Percentiles rank a stretch among this genome's conserved stretches.
phyloP scores from a whole-genome alignment of 2,113 vertebrate genomes.

The Bambusicola thoracicus region DNA sequence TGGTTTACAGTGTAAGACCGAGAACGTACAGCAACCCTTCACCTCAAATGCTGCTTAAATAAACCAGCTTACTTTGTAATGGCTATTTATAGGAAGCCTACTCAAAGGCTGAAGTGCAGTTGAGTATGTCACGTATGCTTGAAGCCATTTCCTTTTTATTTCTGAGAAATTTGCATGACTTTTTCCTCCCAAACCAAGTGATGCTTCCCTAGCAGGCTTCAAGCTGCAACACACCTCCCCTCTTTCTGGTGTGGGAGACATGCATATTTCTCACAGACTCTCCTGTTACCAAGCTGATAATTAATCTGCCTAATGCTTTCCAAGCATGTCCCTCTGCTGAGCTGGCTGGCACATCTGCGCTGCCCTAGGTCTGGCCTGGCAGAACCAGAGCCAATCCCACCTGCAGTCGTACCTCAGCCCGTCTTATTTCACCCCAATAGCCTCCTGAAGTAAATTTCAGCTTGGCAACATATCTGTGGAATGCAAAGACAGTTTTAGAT shows the following conservation, averaged over 20 bases:
- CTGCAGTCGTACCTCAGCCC: not conserved
- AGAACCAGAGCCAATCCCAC: not conserved
- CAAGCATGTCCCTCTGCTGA: not conserved
- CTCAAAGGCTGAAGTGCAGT: not conserved
- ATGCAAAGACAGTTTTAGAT: not conserved
- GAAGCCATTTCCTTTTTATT: not conserved
- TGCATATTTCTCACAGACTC: not conserved
- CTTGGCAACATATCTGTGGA: not conserved
- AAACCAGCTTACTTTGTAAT: not conserved
- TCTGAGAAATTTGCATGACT: not conserved
- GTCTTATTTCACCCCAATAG: not conserved
- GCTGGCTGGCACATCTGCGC: not conserved
- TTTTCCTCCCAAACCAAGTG: not conserved
- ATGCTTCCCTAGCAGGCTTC: not conserved
- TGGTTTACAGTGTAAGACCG: rapidly evolving
- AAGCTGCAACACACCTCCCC: rapidly evolving
- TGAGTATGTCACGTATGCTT: not conserved
- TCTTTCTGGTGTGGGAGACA: rapidly evolving
- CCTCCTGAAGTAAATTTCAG: not conserved
- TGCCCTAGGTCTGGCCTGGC: not conserved
- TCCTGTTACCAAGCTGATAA: rapidly evolving
- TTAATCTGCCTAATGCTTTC: not conserved
- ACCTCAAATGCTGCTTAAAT: not conserved
- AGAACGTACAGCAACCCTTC: rapidly evolving
- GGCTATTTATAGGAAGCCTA: not conserved